A percentile compares a stretch with the other conserved stretches of the same genome.
Evolutionary conservation across 35 echinoderm and acorn worm species (phyloP).

Genomic region (Chiridota heheva): DNA sequence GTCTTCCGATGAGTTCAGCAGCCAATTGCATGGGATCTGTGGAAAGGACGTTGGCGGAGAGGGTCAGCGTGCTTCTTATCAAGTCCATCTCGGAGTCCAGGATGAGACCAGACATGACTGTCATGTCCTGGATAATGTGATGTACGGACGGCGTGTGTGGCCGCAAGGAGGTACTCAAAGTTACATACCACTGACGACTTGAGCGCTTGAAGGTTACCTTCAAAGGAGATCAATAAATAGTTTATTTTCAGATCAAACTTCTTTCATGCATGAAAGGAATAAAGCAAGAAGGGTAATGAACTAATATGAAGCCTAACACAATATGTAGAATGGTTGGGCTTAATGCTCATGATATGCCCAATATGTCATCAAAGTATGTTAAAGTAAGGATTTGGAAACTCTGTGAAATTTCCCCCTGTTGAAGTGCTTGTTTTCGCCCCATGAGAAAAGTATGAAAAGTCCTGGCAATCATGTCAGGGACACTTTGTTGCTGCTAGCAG

Average conservation of each 20-base stretch:
- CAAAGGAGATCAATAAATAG: neutral
- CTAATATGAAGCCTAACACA: neutral
- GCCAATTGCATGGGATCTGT: slow-evolving; percentile 90
- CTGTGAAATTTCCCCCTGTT: too few species aligned
- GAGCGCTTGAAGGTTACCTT: slow-evolving; percentile 66
- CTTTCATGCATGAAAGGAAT: neutral
- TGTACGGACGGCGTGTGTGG: slow-evolving; percentile 89
- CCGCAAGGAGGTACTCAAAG: slow-evolving; percentile 93
- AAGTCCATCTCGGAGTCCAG: slow-evolving; percentile 95
- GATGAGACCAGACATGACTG: slow-evolving; percentile 56
- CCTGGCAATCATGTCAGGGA: too few species aligned
- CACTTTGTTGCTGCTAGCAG: too few species aligned
- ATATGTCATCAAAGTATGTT: too few species aligned
- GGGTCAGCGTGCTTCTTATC: slow-evolving; percentile 63
- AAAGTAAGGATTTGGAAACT: too few species aligned
- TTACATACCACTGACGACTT: slow-evolving; percentile 84
- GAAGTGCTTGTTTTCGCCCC: too few species aligned
- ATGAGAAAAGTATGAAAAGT: too few species aligned
- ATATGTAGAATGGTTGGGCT: too few species aligned
- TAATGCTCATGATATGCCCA: too few species aligned
- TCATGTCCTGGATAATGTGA: slow-evolving; percentile 81
- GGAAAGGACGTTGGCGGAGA: slow-evolving; percentile 60
- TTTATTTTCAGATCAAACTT: too few species aligned
- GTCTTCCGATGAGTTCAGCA: slow-evolving; percentile 80
- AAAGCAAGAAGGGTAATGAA: neutral